Percentiles rank a stretch among this genome's conserved stretches.
Evolutionary conservation across 2,797 vertebrate species (phyloP).

Genomic region (Poeciliopsis turneri): DNA sequence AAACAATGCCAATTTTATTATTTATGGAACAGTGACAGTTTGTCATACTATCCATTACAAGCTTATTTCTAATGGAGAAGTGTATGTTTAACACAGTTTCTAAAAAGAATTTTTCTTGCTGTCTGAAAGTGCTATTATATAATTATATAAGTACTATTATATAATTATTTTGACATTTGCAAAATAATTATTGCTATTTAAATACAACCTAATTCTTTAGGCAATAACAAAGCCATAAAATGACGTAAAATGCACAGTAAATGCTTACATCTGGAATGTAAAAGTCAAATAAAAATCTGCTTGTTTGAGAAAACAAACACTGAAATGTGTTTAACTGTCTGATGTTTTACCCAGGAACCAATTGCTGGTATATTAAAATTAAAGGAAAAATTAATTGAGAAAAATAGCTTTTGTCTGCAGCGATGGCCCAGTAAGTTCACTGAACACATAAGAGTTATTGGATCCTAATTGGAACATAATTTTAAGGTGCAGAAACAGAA

Average conservation of each 20-base stretch:
- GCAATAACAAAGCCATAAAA: background rate
- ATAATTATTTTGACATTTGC: background rate
- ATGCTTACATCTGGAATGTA: background rate
- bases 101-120: background rate
- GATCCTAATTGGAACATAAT: background rate
- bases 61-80: background rate
- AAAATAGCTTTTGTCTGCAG: background rate
- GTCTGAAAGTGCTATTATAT: background rate
- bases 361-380: background rate
- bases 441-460: background rate
- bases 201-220: background rate
- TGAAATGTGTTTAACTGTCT: background rate
- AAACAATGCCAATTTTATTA: background rate
- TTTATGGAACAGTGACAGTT: background rate
- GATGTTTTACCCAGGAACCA: slow-evolving; percentile 18
- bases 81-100: background rate
- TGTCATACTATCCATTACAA: background rate
- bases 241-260: background rate
- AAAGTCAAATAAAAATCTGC: slow-evolving; percentile 1
- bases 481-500: slow-evolving; percentile 9
- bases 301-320: background rate
- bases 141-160: no score
- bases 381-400: slow-evolving; percentile 1
- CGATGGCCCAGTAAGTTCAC: slow-evolving; percentile 4
- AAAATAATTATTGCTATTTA: background rate